Base-by-base conservation (phyloP, 1,140 invertebrate species). In the Drosophila gunungcola region DNA sequence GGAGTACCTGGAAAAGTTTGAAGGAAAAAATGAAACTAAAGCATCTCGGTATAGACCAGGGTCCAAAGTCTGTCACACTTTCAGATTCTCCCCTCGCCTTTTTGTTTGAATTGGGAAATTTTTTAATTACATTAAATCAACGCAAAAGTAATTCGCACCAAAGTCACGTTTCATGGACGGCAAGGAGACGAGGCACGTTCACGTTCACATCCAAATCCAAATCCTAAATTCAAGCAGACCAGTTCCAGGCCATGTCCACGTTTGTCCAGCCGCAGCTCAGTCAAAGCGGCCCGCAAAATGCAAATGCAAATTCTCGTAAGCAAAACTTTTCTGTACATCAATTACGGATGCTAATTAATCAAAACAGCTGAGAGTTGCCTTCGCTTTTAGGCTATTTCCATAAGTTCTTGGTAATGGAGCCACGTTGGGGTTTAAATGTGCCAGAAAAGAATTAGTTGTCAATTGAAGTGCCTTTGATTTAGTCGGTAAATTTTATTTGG, bases 301-400 rank as follows among this genome's bases (percentile, higher is more conserved):
- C 52, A 72, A 72, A 73, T 77, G 49, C 54, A 80, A 86, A 74
- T 43, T 36, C 70, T 85, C 61, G 84, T 79, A 76, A 89, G 65
- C 73, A 75, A 72, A 88, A 73, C 69, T 91, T 90, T 91, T 83
- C 61, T 80, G 67, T 73, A 85, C 89, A 91, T 91, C 89, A 91
- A 91, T 91, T 91, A 91, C 89, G 78, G 52, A 81, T 91, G 84
- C 89, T 91, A 91, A 91, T 91, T 91, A 91, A 91, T 89, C 80
- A 80, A 65, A 91, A 85, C 80, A 89, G 75, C 74, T 89, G 70
- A 83, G 67, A 45, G 53, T 34, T 41, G 62, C 64, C 21, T 38
- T 55, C 38, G 49, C 38, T 53, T 39, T 49, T 39, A 39, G 48
- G 25, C 21, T 54, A 11, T 43, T 29, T 52, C 11, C 36, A 38